Evolutionary conservation across 2,113 vertebrate species (phyloP), one percentile per base, ranked within the genome.

Genomic region (Passer domesticus): DNA sequence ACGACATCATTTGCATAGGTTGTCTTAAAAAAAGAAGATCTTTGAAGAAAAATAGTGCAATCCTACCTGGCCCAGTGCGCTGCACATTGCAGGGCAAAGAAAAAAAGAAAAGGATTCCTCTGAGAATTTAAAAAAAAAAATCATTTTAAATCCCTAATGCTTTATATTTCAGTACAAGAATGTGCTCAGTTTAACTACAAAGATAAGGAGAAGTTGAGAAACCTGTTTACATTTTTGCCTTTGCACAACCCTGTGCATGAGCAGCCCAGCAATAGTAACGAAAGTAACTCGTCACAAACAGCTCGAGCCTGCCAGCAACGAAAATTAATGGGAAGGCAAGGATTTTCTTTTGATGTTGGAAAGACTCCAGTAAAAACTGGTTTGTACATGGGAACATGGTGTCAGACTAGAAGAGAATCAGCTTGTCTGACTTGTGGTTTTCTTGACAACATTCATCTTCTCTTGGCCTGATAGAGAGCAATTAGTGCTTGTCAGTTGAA

Each of bases 401-500:
- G 98, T 99, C 98, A 98, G 98, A 98, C 98, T 98, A 94, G 95
- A 96, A 98, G 97, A 98, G 98, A 98, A 98, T 98, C 97, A 98
- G 98, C 98, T 98, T 96, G 98, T 98, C 98, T 98, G 98, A 98
- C 98, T 98, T 98, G 98, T 98, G 98, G 98, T 99, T 99, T 98
- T 98, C 98, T 98, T 98, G 98, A 98, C 98, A 98, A 98, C 98
- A 98, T 98, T 98, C 98, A 98, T 98, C 98, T 98, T 97, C 98
- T 97, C 98, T 98, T 98, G 98, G 98, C 98, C 98, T 97, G 98
- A 98, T 98, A 98, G 95, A 98, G 97, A 98, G 98, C 98, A 98
- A 98, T 98, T 98, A 98, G 98, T 98, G 98, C 98, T 98, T 98
- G 98, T 98, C 98, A 98, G 98, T 97, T 97, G 98, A 98, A 98